These are phyloP conservation scores for Setipinna tenuifilis DNA, from an alignment of 2,797 vertebrate genomes.

Conservation along the genomic window DNA sequence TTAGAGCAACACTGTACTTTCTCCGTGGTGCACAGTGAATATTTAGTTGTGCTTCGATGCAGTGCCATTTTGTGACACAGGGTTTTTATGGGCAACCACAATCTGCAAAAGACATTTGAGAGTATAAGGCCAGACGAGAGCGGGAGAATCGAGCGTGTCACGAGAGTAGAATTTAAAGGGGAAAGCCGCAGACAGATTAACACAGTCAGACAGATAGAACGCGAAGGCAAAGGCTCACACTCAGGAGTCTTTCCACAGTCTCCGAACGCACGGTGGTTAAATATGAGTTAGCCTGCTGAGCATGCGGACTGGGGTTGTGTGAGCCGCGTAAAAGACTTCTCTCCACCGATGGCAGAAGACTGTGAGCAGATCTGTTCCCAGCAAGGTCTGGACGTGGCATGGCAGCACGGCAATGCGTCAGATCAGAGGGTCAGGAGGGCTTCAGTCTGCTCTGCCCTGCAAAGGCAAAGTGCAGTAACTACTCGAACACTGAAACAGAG, in stretches of 20 bases:
- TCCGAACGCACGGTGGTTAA: slow-evolving; percentile 32
- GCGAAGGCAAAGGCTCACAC: slow-evolving; percentile 22
- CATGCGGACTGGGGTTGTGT: slow-evolving; percentile 20
- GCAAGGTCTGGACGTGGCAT: not conserved
- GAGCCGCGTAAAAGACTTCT: not conserved
- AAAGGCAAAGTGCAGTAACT: no score
- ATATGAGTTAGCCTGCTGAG: not conserved
- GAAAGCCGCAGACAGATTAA: slow-evolving; percentile 46
- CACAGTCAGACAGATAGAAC: slow-evolving; percentile 22
- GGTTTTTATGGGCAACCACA: slow-evolving; percentile 7
- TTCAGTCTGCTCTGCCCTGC: no score
- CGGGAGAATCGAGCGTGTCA: slow-evolving; percentile 16
- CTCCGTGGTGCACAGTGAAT: not conserved
- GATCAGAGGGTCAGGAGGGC: not conserved
- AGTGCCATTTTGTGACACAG: slow-evolving; percentile 17
- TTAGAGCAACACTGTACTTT: not conserved
- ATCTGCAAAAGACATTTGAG: slow-evolving; percentile 22
- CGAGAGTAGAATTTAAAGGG: slow-evolving; percentile 37
- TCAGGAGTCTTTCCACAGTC: slow-evolving; percentile 30
- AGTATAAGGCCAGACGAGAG: not conserved
- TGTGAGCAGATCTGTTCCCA: not conserved
- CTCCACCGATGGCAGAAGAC: not conserved
- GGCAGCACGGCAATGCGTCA: not conserved
- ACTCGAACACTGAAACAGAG: no score
- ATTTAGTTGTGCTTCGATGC: slow-evolving; percentile 11